phyloP scores from a whole-genome alignment of 2,888 invertebrate species.

The Drosophila tripunctata region DNA sequence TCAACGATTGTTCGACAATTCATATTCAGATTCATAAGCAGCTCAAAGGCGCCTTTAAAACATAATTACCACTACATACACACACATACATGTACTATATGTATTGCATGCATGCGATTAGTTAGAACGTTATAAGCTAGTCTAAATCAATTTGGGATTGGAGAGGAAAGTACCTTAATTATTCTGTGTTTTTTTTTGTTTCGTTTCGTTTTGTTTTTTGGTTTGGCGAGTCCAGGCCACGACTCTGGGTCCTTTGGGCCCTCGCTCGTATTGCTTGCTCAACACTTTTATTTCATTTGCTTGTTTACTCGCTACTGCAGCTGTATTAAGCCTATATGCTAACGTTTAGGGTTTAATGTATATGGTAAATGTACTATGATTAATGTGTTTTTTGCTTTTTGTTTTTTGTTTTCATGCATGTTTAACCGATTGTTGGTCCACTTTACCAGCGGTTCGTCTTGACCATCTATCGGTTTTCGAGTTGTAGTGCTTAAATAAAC shows the following conservation, averaged over 20 bases:
- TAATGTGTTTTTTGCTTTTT: conserved; percentile 24
- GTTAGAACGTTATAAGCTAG: conserved; percentile 28
- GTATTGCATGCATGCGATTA: conserved; percentile 27
- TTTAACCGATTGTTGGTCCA: conserved; percentile 83
- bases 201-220: conserved; percentile 14
- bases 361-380: conserved; percentile 20
- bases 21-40: conserved; percentile 71
- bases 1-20: conserved; percentile 83
- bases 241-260: conserved; percentile 56
- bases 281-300: conserved; percentile 72
- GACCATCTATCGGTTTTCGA: conserved; percentile 69
- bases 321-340: conserved; percentile 47
- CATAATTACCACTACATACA: conserved; percentile 33
- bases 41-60: conserved; percentile 58
- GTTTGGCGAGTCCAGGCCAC: conserved; percentile 65
- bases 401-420: conserved; percentile 42
- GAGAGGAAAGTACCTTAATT: neutral
- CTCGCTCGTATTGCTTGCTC: conserved; percentile 82
- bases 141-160: conserved; percentile 42
- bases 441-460: conserved; percentile 82
- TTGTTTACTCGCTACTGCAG: conserved; percentile 34
- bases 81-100: conserved; percentile 22
- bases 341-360: conserved; percentile 20
- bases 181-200: no score
- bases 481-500: conserved; percentile 52